These are phyloP conservation scores for Varroa destructor DNA, from an alignment of 1,140 invertebrate genomes.

Conservation along the genomic window DNA sequence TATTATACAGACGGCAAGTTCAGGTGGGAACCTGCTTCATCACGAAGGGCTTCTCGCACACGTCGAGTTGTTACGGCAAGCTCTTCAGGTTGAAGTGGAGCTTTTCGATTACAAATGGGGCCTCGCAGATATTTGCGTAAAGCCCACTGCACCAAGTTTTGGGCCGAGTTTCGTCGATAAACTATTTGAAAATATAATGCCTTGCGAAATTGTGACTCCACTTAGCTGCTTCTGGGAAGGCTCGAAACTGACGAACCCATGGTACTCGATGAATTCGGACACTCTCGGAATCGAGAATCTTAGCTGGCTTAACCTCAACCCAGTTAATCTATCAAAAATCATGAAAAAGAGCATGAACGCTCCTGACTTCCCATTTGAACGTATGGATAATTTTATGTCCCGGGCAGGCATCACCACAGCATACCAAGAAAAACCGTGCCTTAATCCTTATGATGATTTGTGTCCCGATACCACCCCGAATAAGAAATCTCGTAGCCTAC, in stretches of 20 bases:
- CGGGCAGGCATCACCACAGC: conserved; percentile 61
- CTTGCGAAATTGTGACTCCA: conserved; percentile 91
- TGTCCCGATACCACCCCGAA: conserved; percentile 87
- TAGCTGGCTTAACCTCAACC: conserved; percentile 83
- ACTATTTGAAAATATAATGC: conserved; percentile 80
- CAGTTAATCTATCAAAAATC: conserved; percentile 56
- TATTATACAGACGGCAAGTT: conserved; percentile 67
- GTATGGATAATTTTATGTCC: conserved; percentile 68
- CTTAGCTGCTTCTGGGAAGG: conserved; percentile 99
- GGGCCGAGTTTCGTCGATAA: conserved; percentile 70
- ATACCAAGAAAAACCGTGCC: conserved; percentile 94
- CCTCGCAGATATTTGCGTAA: conserved; percentile 58
- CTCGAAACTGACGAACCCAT: conserved; percentile 78
- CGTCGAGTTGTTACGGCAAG: conserved; percentile 59
- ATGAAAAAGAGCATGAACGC: conserved; percentile 53
- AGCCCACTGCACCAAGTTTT: conserved; percentile 70
- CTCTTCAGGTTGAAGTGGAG: conserved; percentile 68
- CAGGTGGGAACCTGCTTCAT: conserved; percentile 59
- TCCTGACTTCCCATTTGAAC: conserved; percentile 51
- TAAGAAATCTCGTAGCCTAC: conserved; percentile 58
- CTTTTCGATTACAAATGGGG: conserved; percentile 79
- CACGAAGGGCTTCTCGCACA: conserved; percentile 63
- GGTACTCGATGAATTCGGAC: conserved; percentile 47
- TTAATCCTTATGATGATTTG: conserved; percentile 72
- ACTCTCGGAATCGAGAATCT: conserved; percentile 38